phyloP scores from a whole-genome alignment of 2,113 vertebrate genomes.

The Forbesichthys papilliferus region DNA sequence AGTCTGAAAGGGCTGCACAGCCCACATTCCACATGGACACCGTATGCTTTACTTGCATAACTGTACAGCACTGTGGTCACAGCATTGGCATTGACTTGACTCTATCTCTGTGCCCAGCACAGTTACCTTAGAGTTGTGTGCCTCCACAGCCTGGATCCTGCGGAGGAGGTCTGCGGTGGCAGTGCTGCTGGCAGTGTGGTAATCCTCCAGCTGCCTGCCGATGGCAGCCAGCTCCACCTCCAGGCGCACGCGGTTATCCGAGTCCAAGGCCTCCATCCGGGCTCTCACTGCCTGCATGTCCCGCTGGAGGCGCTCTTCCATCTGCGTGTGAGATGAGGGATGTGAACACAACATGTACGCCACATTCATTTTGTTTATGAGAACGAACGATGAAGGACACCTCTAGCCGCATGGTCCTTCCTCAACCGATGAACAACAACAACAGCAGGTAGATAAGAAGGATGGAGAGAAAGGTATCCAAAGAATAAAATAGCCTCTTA shows the following conservation, averaged over 20 bases:
- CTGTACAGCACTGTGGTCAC: neutral
- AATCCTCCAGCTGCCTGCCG: conserved; percentile 26
- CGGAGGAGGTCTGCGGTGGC: conserved; percentile 26
- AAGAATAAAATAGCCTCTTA: conserved; percentile 11
- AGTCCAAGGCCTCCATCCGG: conserved; percentile 19
- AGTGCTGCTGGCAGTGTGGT: conserved; percentile 29
- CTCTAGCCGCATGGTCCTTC: too few relatives aligned
- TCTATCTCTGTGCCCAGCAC: neutral
- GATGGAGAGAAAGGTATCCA: neutral
- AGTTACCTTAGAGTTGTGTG: conserved; percentile 55
- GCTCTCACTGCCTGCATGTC: conserved; percentile 45
- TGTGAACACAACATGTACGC: neutral
- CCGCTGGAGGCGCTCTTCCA: conserved; percentile 40
- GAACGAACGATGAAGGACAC: too few relatives aligned
- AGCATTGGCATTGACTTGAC: neutral
- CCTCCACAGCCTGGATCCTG: conserved; percentile 54
- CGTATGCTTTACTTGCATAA: neutral
- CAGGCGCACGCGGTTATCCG: conserved; percentile 25
- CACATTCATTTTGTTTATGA: too few relatives aligned
- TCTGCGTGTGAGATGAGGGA: conserved; percentile 23
- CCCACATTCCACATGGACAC: neutral
- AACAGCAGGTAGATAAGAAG: neutral
- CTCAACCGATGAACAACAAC: neutral
- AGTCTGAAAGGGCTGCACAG: neutral
- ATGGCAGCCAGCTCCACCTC: conserved; percentile 38